A percentile compares a stretch with the other conserved stretches of the same genome.
These are phyloP conservation scores for Mobula birostris DNA, from an alignment of 2,113 vertebrate genomes.

Conservation along the genomic window DNA sequence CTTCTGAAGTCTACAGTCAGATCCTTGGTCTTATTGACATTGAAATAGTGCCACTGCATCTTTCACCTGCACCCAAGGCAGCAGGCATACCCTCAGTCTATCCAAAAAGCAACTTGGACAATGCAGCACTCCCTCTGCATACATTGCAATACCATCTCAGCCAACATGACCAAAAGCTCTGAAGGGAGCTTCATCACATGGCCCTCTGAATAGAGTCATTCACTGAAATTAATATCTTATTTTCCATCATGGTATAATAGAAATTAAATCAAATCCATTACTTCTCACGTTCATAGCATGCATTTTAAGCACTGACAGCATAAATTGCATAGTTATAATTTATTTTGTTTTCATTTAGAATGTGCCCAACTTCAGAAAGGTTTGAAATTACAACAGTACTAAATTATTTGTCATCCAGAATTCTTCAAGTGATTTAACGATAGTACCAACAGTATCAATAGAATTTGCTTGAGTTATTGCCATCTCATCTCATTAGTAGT, in stretches of 20 bases:
- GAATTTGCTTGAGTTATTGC: not conserved
- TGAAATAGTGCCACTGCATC: too few relatives aligned
- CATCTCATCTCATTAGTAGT: not conserved
- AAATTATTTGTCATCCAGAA: not conserved
- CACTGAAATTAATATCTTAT: not conserved
- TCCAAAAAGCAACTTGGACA: too few relatives aligned
- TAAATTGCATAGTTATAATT: not conserved
- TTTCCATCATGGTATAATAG: not conserved
- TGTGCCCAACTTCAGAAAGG: not conserved
- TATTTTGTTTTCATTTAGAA: not conserved
- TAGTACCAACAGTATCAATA: not conserved
- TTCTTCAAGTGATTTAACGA: not conserved
- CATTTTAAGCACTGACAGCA: not conserved
- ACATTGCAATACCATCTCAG: too few relatives aligned
- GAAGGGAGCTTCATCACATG: not conserved
- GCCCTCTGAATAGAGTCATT: not conserved
- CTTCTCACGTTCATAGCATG: not conserved
- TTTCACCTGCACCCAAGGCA: too few relatives aligned
- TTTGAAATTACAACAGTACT: not conserved
- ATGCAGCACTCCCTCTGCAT: too few relatives aligned
- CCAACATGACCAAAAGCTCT: not conserved
- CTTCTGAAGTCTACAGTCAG: too few relatives aligned
- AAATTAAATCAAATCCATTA: not conserved
- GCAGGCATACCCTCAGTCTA: too few relatives aligned
- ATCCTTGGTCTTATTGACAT: too few relatives aligned